Conservation (phyloP, 2,888 invertebrate genomes). For the Ceraclea dissimilis region DNA sequence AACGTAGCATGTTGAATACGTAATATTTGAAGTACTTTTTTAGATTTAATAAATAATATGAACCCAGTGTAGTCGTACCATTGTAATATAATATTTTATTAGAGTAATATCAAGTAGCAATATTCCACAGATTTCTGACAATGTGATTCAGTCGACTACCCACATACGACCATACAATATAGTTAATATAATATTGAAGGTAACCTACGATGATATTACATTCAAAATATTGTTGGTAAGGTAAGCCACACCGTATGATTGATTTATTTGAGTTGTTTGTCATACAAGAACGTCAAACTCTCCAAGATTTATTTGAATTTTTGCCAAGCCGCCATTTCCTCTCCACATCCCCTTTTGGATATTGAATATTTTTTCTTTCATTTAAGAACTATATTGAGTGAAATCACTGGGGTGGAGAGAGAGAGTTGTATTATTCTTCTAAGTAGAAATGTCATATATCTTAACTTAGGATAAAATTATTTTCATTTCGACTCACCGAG, state of each 20-base stretch:
- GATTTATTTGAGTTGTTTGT: conserved; percentile 54
- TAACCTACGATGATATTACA: conserved; percentile 8
- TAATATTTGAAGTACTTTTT: conserved; percentile 1
- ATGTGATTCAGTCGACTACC: too few relatives aligned
- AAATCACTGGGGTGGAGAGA: conserved; percentile 1
- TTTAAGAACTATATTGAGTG: conserved; percentile 35
- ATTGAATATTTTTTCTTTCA: conserved; percentile 33
- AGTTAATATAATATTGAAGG: too few relatives aligned
- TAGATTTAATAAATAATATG: neutral
- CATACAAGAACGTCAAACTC: conserved; percentile 32
- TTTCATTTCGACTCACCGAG: conserved; percentile 1
- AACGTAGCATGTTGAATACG: too few relatives aligned
- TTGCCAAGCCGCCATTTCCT: conserved; percentile 36
- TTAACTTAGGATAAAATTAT: neutral
- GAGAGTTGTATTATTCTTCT: conserved; percentile 34
- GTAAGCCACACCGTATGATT: conserved; percentile 46
- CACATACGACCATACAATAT: too few relatives aligned
- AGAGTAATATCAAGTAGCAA: neutral
- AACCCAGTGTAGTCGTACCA: neutral
- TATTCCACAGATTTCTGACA: neutral
- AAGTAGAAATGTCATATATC: conserved; percentile 13
- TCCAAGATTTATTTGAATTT: conserved; percentile 50
- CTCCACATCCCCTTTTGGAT: conserved; percentile 14
- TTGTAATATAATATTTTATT: neutral
- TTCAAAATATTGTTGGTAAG: conserved; percentile 6